Conservation (phyloP, 2,888 invertebrate species). For the Phymatocera aterrima region DNA sequence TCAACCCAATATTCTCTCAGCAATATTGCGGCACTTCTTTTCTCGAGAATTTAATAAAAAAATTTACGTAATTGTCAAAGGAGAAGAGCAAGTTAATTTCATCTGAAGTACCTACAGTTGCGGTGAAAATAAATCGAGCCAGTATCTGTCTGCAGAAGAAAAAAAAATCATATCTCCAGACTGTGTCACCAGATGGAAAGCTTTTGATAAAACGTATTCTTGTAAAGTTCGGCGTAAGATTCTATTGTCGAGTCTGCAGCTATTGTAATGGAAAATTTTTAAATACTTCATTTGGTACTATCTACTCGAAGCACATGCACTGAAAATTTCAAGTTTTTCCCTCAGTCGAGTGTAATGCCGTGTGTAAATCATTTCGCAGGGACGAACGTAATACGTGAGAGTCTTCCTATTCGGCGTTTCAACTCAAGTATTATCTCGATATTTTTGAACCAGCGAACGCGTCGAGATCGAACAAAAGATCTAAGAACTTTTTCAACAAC, state of each 20-base stretch:
- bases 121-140: neutral
- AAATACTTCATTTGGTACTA: neutral
- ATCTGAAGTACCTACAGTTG: neutral
- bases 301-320: neutral
- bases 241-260: neutral
- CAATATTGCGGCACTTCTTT: neutral
- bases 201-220: constrained; percentile 33
- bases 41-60: constrained; percentile 7
- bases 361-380: constrained; percentile 18
- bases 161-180: neutral
- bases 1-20: neutral
- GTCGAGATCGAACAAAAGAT: too few relatives aligned
- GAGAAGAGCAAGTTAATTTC: neutral
- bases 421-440: neutral
- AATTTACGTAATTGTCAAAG: constrained; percentile 29
- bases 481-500: too few relatives aligned
- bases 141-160: neutral
- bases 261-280: constrained; percentile 34
- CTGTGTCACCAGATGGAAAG: constrained; percentile 6
- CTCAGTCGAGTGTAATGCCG: constrained; percentile 19
- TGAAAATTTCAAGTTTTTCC: constrained; percentile 15
- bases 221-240: constrained; percentile 10
- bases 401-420: neutral
- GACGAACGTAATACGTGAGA: neutral
- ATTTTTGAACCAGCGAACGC: too few relatives aligned